A percentile compares a stretch with the other conserved stretches of the same genome.
Evolutionary conservation across 1,140 invertebrate genomes (phyloP).

Genomic region (Caenorhabditis briggsae): DNA sequence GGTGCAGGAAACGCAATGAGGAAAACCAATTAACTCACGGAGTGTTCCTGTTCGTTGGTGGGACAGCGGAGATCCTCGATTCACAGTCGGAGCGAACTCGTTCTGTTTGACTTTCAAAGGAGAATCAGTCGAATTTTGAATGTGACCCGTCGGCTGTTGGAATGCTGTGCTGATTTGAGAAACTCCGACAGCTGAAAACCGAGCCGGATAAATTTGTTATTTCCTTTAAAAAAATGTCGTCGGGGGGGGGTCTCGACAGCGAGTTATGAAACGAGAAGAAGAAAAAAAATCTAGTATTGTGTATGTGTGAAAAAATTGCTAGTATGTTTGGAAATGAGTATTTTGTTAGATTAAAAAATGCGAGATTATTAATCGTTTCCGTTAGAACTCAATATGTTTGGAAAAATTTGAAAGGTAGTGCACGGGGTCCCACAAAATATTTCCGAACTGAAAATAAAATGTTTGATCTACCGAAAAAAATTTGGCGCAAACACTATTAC

Average conservation of each 20-base stretch:
- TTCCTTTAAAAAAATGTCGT: neutral
- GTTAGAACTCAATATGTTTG: too few species aligned
- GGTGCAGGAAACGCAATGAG: too few species aligned
- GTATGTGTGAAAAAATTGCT: too few species aligned
- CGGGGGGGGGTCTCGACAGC: neutral
- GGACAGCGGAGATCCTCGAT: neutral
- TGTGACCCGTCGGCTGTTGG: conserved; percentile 22
- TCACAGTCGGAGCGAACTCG: conserved; percentile 9
- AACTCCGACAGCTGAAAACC: conserved; percentile 15
- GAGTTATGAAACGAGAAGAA: conserved; percentile 17
- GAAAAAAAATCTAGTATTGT: neutral
- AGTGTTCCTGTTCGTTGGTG: neutral
- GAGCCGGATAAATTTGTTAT: conserved; percentile 9
- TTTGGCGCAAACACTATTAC: too few species aligned
- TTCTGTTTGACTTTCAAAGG: conserved; percentile 19
- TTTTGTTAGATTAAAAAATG: too few species aligned
- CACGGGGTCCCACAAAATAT: too few species aligned
- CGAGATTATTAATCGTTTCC: too few species aligned
- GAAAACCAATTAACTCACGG: neutral
- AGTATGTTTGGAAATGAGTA: too few species aligned
- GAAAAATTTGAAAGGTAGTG: too few species aligned
- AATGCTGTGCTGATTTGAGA: conserved; percentile 22
- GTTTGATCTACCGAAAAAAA: too few species aligned
- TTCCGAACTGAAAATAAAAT: too few species aligned
- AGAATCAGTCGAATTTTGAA: conserved; percentile 4